Percentiles rank a stretch among this genome's conserved stretches.
phyloP scores from a whole-genome alignment of 2,797 vertebrate genomes.

The Eptatretus atami region DNA sequence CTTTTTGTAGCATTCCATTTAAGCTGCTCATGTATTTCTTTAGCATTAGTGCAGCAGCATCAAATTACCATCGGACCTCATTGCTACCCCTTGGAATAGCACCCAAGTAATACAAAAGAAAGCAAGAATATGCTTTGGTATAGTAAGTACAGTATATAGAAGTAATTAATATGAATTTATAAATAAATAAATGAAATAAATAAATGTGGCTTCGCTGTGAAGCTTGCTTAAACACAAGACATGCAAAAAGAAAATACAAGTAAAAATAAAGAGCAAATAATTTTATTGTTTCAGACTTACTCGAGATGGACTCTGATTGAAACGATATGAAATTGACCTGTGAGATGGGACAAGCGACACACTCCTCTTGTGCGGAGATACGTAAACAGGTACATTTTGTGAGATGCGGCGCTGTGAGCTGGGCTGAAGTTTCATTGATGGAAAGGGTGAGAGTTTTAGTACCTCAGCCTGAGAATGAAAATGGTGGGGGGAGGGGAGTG shows the following conservation, averaged over 20 bases:
- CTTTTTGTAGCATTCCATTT: too few relatives aligned
- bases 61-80: too few relatives aligned
- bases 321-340: constrained; percentile 37
- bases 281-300: constrained; percentile 13
- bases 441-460: constrained; percentile 56
- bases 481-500: neutral
- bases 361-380: constrained; percentile 59
- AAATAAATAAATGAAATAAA: too few relatives aligned
- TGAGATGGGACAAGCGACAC: constrained; percentile 26
- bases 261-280: neutral
- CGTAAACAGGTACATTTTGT: constrained; percentile 50
- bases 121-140: too few relatives aligned
- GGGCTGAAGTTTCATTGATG: constrained; percentile 34
- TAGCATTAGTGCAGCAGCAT: too few relatives aligned
- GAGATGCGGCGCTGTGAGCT: constrained; percentile 58
- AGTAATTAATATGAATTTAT: too few relatives aligned
- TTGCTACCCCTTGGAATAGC: too few relatives aligned
- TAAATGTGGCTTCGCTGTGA: too few relatives aligned
- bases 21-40: too few relatives aligned
- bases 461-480: constrained; percentile 30
- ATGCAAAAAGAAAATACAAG: neutral
- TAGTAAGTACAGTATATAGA: too few relatives aligned
- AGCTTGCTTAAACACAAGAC: neutral
- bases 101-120: too few relatives aligned
- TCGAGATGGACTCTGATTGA: constrained; percentile 70